phyloP scores from a whole-genome alignment of 2,797 vertebrate species.

The Eulemur albifrons region DNA sequence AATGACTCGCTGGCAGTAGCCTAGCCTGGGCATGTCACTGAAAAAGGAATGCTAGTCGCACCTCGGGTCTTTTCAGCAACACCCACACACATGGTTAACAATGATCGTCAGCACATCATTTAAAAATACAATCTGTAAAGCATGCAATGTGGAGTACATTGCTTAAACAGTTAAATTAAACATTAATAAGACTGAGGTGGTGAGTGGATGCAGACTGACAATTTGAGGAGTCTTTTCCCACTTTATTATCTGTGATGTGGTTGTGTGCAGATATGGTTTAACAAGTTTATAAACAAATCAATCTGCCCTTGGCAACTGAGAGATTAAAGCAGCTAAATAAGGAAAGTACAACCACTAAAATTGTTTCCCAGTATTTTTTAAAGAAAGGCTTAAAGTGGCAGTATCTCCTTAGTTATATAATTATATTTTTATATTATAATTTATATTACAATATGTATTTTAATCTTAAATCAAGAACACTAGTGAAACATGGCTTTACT shows the following conservation, averaged over 20 bases:
- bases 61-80: background rate
- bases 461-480: background rate
- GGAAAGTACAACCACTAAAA: conserved; percentile 78
- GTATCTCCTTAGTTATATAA: background rate
- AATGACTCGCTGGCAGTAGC: conserved; percentile 31
- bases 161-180: conserved; percentile 51
- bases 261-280: conserved; percentile 78
- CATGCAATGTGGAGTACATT: conserved; percentile 1
- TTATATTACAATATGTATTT: background rate
- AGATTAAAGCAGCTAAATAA: conserved; percentile 77
- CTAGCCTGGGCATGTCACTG: background rate
- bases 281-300: conserved; percentile 81
- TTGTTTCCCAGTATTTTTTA: conserved; percentile 62
- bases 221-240: conserved; percentile 60
- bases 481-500: background rate
- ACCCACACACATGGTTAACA: conserved; percentile 38
- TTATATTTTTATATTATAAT: background rate
- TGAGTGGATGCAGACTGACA: conserved; percentile 62
- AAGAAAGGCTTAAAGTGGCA: conserved; percentile 60
- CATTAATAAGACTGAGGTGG: conserved; percentile 46
- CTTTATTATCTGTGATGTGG: conserved; percentile 76
- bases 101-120: background rate
- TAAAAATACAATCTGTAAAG: conserved; percentile 48
- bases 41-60: background rate
- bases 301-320: conserved; percentile 76